These are phyloP conservation scores for Philereme vetulata DNA, from an alignment of 2,888 invertebrate genomes.

Conservation along the genomic window DNA sequence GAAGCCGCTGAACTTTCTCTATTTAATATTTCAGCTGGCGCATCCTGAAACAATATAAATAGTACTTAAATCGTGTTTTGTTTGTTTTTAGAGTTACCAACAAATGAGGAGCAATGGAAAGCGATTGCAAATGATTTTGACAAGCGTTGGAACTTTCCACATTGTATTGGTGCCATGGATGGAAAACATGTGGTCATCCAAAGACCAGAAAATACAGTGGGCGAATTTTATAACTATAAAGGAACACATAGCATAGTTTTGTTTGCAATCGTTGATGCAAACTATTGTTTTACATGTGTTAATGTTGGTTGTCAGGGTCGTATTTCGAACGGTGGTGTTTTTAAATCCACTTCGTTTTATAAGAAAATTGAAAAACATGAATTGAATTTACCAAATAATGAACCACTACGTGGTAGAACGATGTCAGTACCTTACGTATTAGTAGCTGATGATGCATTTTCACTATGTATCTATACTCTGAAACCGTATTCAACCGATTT, in stretches of 20 bases:
- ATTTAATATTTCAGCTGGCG: slow-evolving; percentile 10
- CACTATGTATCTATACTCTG: slow-evolving; percentile 21
- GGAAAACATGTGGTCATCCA: slow-evolving; percentile 16
- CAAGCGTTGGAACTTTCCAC: slow-evolving; percentile 10
- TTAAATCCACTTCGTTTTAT: slow-evolving; percentile 21
- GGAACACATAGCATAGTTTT: slow-evolving; percentile 22
- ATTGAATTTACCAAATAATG: slow-evolving; percentile 21
- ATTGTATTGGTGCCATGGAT: slow-evolving; percentile 3
- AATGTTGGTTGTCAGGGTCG: slow-evolving; percentile 43
- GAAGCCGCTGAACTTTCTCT: slow-evolving; percentile 11
- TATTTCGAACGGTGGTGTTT: slow-evolving; percentile 43
- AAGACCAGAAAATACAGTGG: slow-evolving; percentile 19
- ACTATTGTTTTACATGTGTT: slow-evolving; percentile 45
- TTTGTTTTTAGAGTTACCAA: slow-evolving; percentile 4
- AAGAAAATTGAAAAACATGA: slow-evolving; percentile 21
- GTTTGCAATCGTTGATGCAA: slow-evolving; percentile 36
- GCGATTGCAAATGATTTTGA: slow-evolving; percentile 11
- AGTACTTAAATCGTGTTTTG: too few species aligned
- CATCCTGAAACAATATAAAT: slow-evolving; percentile 10
- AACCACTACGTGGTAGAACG: slow-evolving; percentile 22
- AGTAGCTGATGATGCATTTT: slow-evolving; percentile 25
- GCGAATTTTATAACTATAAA: slow-evolving; percentile 39
- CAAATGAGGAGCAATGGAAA: slow-evolving; percentile 14
- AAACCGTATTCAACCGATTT: slow-evolving; percentile 26
- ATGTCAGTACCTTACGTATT: slow-evolving; percentile 24